Percentiles rank a stretch among this genome's conserved stretches.
Evolutionary conservation across 2,797 vertebrate species (phyloP).

Genomic region (Manis javanica): DNA sequence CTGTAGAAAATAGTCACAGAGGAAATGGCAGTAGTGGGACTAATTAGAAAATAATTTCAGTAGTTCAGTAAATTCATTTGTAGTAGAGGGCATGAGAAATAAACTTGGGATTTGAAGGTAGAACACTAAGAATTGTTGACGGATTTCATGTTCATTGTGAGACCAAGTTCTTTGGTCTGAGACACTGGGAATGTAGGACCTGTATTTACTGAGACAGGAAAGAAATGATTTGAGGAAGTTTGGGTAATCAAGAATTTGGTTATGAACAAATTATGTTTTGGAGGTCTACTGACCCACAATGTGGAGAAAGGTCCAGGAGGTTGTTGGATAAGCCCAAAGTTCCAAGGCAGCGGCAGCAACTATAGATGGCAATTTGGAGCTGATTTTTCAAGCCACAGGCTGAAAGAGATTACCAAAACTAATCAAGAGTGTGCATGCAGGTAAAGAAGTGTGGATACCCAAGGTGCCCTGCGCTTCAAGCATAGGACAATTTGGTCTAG

Average conservation of each 20-base stretch:
- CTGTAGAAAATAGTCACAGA: neutral
- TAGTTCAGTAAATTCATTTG: neutral
- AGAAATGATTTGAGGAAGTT: neutral
- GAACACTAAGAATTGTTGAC: neutral
- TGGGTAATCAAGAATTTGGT: neutral
- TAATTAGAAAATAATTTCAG: neutral
- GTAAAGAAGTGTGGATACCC: neutral
- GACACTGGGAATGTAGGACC: neutral
- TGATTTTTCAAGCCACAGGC: neutral
- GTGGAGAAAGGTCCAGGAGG: neutral
- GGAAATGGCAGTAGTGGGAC: neutral
- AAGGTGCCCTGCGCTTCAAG: neutral
- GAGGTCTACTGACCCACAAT: neutral
- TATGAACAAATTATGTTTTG: neutral
- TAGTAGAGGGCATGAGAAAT: neutral
- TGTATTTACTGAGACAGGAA: neutral
- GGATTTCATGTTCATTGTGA: neutral
- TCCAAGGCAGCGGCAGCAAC: neutral
- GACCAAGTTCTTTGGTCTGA: neutral
- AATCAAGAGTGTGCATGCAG: neutral
- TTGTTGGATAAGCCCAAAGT: neutral
- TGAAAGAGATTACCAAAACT: neutral
- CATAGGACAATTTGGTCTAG: neutral
- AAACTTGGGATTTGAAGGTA: neutral
- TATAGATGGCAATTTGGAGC: neutral